These are phyloP conservation scores for Corythucha ciliata DNA, from an alignment of 2,888 invertebrate species.

Conservation along the genomic window DNA sequence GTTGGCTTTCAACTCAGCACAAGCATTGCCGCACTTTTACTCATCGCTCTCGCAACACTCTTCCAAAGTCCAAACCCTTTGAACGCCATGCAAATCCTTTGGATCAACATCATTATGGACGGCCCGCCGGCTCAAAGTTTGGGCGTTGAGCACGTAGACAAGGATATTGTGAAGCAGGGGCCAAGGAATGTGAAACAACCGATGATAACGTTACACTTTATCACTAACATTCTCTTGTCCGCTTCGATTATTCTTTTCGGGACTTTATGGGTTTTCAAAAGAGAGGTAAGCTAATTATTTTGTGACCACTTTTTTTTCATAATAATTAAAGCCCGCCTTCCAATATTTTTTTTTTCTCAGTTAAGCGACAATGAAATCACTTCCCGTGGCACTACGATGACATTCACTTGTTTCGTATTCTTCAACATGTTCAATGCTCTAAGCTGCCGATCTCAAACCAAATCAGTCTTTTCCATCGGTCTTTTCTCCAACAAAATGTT, in stretches of 20 bases:
- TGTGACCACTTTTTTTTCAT: neutral
- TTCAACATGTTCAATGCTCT: slow-evolving; percentile 99
- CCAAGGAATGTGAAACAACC: slow-evolving; percentile 88
- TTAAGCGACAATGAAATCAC: slow-evolving; percentile 90
- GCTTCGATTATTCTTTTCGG: slow-evolving; percentile 92
- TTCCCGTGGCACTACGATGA: slow-evolving; percentile 98
- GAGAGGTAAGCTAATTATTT: slow-evolving; percentile 63
- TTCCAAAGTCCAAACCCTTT: slow-evolving; percentile 96
- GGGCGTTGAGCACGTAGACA: slow-evolving; percentile 97
- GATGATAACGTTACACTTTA: slow-evolving; percentile 82
- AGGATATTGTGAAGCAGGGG: slow-evolving; percentile 86
- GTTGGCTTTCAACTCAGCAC: slow-evolving; percentile 98
- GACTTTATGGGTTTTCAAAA: slow-evolving; percentile 95
- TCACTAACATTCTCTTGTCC: slow-evolving; percentile 83
- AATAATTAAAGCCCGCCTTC: neutral
- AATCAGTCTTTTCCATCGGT: slow-evolving; percentile 86
- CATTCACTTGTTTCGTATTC: slow-evolving; percentile 99
- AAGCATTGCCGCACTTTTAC: slow-evolving; percentile 91
- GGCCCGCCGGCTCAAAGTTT: slow-evolving; percentile 78
- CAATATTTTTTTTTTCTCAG: too few species aligned
- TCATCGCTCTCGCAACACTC: slow-evolving; percentile 92
- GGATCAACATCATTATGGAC: slow-evolving; percentile 99
- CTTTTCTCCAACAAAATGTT: slow-evolving; percentile 78
- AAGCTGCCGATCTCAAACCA: slow-evolving; percentile 92
- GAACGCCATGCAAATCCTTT: slow-evolving; percentile 99